phyloP scores from a whole-genome alignment of 2,113 vertebrate species.

The Tichodroma muraria region DNA sequence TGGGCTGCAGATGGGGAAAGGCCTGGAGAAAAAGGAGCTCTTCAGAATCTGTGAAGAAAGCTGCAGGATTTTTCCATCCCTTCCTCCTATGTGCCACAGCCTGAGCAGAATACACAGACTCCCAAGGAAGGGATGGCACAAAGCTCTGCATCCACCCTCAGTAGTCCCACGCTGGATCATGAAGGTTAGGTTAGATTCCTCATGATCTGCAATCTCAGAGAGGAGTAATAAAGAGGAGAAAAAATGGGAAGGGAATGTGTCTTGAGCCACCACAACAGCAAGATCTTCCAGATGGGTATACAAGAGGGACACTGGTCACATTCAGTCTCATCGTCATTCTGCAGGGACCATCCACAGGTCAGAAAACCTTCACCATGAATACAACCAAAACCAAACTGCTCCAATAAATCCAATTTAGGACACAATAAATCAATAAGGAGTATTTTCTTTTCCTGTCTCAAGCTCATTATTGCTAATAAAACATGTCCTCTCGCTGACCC shows the following conservation, averaged over 20 bases:
- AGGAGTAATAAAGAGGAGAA: background rate
- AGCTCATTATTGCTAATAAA: conserved; percentile 38
- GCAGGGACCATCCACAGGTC: background rate
- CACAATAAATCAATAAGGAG: background rate
- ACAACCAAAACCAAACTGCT: background rate
- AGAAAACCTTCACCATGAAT: background rate
- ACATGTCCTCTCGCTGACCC: conserved; percentile 30
- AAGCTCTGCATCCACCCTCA: background rate
- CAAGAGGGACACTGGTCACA: background rate
- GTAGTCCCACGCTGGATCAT: background rate
- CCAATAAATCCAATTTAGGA: conserved; percentile 42
- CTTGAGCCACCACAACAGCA: background rate
- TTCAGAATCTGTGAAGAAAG: background rate
- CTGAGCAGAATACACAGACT: background rate
- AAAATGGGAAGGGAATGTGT: background rate
- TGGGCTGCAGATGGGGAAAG: background rate
- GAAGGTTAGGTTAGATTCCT: background rate
- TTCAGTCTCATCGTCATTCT: background rate
- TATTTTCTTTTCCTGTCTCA: conserved; percentile 38
- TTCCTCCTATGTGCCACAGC: background rate
- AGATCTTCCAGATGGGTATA: background rate
- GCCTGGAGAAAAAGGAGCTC: background rate
- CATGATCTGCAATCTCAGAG: background rate
- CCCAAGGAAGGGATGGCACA: background rate
- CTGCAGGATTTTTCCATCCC: background rate